phyloP scores from a whole-genome alignment of 1,140 invertebrate species.

The Aphaenogaster rudis region DNA sequence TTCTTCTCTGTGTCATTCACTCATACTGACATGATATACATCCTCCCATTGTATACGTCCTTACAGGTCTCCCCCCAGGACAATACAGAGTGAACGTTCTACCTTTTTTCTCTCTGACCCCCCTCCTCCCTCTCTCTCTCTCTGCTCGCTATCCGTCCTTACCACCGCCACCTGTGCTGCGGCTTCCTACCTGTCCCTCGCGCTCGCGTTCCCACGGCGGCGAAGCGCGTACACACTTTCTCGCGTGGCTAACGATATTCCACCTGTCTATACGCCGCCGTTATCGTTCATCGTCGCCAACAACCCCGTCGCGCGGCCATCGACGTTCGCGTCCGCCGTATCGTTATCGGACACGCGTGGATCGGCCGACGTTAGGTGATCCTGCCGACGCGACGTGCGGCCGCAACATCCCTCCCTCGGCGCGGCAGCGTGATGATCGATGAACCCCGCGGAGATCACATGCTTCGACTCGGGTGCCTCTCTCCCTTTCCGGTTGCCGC shows the following conservation, averaged over 20 bases:
- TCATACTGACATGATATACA: not conserved
- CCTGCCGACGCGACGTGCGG: slow-evolving; percentile 42
- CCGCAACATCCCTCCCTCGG: slow-evolving; percentile 48
- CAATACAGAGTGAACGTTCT: not conserved
- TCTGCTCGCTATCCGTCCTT: slow-evolving; percentile 27
- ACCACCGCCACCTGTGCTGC: slow-evolving; percentile 49
- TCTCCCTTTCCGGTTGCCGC: not conserved
- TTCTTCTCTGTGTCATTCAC: slow-evolving; percentile 3
- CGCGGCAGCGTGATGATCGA: slow-evolving; percentile 14
- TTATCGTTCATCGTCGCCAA: slow-evolving; percentile 41
- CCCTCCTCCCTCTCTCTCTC: not conserved
- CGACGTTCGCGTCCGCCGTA: not conserved
- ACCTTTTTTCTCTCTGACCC: not conserved
- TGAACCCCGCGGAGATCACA: slow-evolving; percentile 25
- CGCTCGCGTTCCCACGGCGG: slow-evolving; percentile 48
- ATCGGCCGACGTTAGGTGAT: slow-evolving; percentile 50
- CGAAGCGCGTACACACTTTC: slow-evolving; percentile 39
- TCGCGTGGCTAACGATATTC: slow-evolving; percentile 25
- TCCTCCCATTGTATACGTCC: not conserved
- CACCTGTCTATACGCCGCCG: slow-evolving; percentile 32
- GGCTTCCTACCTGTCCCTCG: slow-evolving; percentile 55
- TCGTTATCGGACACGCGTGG: not conserved
- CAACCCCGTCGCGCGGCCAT: slow-evolving; percentile 6
- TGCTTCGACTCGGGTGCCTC: slow-evolving; percentile 9
- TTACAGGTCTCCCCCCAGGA: slow-evolving; percentile 1